Evolutionary conservation across 2,888 invertebrate species (phyloP).

Genomic region (Kuschelorhynchus macadamiae): DNA sequence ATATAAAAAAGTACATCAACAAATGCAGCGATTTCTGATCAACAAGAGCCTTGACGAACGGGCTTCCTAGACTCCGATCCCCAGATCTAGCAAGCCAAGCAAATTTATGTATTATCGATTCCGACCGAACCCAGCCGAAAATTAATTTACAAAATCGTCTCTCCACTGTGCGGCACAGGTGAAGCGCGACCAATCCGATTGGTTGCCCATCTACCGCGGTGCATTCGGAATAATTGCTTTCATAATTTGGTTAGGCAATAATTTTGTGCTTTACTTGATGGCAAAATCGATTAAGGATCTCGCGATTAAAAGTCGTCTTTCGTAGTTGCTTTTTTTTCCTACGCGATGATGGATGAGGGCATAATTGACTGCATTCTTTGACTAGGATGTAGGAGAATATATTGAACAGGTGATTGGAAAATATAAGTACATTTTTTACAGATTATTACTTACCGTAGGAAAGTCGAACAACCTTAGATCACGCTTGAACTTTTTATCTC

Average conservation of each 20-base stretch:
- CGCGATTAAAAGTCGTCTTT: constrained; percentile 27
- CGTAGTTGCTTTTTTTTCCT: constrained; percentile 1
- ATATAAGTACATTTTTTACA: too few species aligned
- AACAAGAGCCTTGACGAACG: too few species aligned
- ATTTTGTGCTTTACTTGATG: constrained; percentile 44
- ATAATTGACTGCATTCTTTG: too few species aligned
- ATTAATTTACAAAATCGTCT: background rate
- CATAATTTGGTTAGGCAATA: constrained; percentile 36
- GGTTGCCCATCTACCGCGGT: constrained; percentile 21
- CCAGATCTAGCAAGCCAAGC: too few species aligned
- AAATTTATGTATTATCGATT: background rate
- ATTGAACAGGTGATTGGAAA: too few species aligned
- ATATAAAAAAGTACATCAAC: too few species aligned
- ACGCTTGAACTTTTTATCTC: too few species aligned
- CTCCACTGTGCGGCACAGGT: constrained; percentile 2
- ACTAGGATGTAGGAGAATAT: too few species aligned
- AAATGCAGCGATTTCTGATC: too few species aligned
- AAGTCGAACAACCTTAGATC: too few species aligned
- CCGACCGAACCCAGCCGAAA: background rate
- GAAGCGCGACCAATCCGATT: constrained; percentile 24
- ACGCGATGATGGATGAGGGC: background rate
- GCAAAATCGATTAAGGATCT: constrained; percentile 32
- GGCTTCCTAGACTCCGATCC: too few species aligned
- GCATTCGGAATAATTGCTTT: constrained; percentile 36
- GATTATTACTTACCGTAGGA: too few species aligned